These are phyloP conservation scores for Mus minutoides DNA, from an alignment of 2,797 vertebrate genomes.

Conservation along the genomic window DNA sequence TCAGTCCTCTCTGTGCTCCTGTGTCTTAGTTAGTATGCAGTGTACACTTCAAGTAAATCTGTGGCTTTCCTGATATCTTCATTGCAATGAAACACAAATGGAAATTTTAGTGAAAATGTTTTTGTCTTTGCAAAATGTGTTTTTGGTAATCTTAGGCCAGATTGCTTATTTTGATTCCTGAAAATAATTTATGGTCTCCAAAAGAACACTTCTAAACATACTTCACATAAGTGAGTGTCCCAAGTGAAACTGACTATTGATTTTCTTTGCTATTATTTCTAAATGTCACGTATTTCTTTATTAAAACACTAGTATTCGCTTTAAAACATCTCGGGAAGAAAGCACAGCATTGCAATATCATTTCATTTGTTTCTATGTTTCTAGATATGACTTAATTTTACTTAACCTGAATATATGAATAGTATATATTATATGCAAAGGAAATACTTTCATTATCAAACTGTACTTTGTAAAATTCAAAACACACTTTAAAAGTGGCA, in stretches of 20 bases:
- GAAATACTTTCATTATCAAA: not conserved
- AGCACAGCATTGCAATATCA: not conserved
- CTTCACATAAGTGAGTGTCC: not conserved
- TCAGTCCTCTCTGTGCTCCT: not conserved
- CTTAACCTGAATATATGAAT: not conserved
- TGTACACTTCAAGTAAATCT: slow-evolving; percentile 29
- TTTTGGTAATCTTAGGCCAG: not conserved
- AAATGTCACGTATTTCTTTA: slow-evolving; percentile 7
- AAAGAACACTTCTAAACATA: not conserved
- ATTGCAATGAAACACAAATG: not conserved
- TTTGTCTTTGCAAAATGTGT: slow-evolving; percentile 24
- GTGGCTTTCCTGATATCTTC: not conserved
- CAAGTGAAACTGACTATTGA: not conserved
- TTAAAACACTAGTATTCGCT: not conserved
- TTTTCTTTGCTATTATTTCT: slow-evolving; percentile 1
- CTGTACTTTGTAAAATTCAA: not conserved
- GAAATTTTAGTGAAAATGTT: not conserved
- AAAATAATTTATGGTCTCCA: not conserved
- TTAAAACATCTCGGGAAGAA: not conserved
- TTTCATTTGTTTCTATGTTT: not conserved
- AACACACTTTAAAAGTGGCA: not conserved
- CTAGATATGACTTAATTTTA: not conserved
- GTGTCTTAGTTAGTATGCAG: not conserved
- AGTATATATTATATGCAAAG: not conserved
- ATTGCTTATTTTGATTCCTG: slow-evolving; percentile 22